These are phyloP conservation scores for Guaruba guarouba DNA, from an alignment of 2,113 vertebrate species.

Conservation along the genomic window DNA sequence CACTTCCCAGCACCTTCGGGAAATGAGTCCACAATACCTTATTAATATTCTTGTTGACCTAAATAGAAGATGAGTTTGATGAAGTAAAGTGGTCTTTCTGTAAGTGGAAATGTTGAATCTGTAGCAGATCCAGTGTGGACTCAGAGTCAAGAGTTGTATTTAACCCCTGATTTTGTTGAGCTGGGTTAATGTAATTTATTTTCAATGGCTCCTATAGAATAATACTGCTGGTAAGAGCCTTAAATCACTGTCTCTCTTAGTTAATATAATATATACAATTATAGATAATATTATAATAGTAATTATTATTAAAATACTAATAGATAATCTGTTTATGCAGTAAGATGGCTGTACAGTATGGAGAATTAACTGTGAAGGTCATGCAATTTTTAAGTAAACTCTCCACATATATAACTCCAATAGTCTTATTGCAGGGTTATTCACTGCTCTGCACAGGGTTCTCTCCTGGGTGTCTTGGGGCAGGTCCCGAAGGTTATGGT, in stretches of 20 bases:
- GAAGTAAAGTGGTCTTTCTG: not conserved
- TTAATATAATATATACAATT: not conserved
- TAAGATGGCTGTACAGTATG: not conserved
- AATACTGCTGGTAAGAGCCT: not conserved
- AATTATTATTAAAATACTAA: not conserved
- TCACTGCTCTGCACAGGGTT: not conserved
- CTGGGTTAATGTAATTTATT: not conserved
- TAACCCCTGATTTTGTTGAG: not conserved
- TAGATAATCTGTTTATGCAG: not conserved
- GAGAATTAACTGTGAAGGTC: not conserved
- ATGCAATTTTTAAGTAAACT: not conserved
- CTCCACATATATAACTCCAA: not conserved
- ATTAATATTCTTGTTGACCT: not conserved
- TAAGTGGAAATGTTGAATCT: not conserved
- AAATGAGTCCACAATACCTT: not conserved
- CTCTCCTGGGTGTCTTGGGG: not conserved
- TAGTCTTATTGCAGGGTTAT: not conserved
- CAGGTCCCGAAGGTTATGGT: rapidly evolving
- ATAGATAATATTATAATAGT: not conserved
- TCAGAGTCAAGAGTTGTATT: not conserved
- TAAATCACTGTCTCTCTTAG: not conserved
- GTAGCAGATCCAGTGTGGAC: not conserved
- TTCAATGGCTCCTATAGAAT: not conserved
- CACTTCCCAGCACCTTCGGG: not conserved
- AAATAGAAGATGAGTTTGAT: not conserved